These are phyloP conservation scores for Thymelicus acteon DNA, from an alignment of 2,888 invertebrate species.

Conservation along the genomic window DNA sequence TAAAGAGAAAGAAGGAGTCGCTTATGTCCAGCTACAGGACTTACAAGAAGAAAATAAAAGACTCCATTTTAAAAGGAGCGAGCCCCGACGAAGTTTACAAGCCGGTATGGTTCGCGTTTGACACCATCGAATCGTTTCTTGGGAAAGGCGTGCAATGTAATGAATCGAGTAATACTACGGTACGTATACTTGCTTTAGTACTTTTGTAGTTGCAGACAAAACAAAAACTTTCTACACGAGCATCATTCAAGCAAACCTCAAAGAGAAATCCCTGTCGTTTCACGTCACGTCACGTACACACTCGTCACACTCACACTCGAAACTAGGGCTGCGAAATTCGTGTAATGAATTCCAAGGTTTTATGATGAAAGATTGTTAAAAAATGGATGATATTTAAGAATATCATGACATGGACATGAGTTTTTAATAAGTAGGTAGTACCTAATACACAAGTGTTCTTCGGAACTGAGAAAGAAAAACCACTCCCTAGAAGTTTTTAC, in stretches of 20 bases:
- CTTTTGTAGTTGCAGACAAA: background rate
- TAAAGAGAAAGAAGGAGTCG: background rate
- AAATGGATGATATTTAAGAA: no score
- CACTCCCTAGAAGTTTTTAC: no score
- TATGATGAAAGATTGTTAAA: no score
- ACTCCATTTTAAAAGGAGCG: background rate
- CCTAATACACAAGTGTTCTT: no score
- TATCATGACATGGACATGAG: no score
- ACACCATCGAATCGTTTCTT: background rate
- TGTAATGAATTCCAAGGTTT: background rate
- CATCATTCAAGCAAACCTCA: background rate
- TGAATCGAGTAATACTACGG: background rate
- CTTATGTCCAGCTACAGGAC: background rate
- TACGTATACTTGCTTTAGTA: background rate
- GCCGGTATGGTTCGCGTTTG: background rate
- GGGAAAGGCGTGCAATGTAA: background rate
- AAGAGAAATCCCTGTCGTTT: background rate
- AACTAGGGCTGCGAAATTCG: background rate
- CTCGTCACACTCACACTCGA: background rate
- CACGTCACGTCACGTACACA: background rate
- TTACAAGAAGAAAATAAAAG: background rate
- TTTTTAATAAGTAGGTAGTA: no score
- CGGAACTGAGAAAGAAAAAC: no score
- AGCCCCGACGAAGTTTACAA: background rate
- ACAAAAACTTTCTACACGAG: constrained; percentile 8